Evolutionary conservation across 2,797 vertebrate species (phyloP), one percentile per base, ranked within the genome.

Genomic region (Euthynnus affinis): DNA sequence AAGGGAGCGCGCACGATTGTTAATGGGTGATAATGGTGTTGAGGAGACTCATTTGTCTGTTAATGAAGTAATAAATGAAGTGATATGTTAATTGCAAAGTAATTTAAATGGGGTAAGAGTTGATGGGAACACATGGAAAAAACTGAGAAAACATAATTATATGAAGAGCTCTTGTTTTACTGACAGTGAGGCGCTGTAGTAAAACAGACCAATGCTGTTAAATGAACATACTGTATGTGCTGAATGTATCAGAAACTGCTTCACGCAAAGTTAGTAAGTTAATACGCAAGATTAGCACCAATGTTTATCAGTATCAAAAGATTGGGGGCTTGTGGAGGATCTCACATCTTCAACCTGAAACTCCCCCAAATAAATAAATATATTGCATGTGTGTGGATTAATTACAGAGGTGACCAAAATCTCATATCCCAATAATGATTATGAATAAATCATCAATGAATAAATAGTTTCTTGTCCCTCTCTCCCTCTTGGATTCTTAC

Each of bases 1-100:
- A 27, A 37, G 64, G n/a, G 64, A 22, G 22, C 0, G 64, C 32
- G 29, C 17, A 55, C 15, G 23, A 53, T 17, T 17, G 34, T 78
- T 70, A 14, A 62, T 34, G 66, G 66, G 61, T 58, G 23, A 72
- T 57, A 52, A 67, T 2, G 29, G 7, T 23, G 65, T 64, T 62
- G 52, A 73, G 27, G 48, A 76, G 66, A 46, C 12, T 56, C 17
- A 1, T n/a, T 44, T 17, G 20, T 37, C 32, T 57, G 49, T 9
- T 60, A 74, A 84, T 53, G 37, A 72, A 76, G 32, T 22, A 46
- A 76, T 46, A 8, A 64, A 37, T 5, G 74, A 71, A 44, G 51
- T 69, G 59, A 51, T 20, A 22, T 46, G 74, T 66, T 61, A 22
- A 80, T 12, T 61, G 29, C 17, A 46, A 37, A 70, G n/a, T 18